Conservation (phyloP, 1,140 invertebrate species). For the Bombus pyrosoma region DNA sequence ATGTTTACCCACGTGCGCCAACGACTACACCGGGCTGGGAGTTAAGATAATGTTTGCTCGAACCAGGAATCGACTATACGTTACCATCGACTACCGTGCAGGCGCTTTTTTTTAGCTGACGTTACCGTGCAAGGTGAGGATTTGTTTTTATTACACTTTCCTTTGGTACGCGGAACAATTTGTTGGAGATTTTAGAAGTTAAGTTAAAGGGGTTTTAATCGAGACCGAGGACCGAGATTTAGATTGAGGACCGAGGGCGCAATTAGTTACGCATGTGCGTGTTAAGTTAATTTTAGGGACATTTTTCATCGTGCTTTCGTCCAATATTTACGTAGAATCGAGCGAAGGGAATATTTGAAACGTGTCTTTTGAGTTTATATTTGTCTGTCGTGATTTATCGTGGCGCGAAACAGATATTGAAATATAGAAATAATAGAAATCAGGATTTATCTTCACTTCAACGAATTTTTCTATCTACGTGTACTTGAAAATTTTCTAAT, state of each 20-base stretch:
- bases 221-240: too few relatives aligned
- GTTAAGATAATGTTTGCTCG: constrained; percentile 61
- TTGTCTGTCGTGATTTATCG: too few relatives aligned
- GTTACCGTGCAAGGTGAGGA: constrained; percentile 10
- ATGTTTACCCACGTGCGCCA: constrained; percentile 58
- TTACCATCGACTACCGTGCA: constrained; percentile 17
- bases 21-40: background rate
- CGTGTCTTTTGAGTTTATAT: background rate
- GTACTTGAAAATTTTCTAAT: too few relatives aligned
- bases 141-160: background rate
- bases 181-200: background rate
- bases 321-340: background rate
- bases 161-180: background rate
- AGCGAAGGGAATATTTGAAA: background rate
- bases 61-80: constrained; percentile 29
- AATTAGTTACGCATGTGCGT: background rate
- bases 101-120: constrained; percentile 1
- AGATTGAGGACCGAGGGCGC: background rate
- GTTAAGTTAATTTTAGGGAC: background rate
- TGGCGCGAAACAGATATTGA: too few relatives aligned
- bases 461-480: too few relatives aligned
- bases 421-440: too few relatives aligned
- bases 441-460: too few relatives aligned
- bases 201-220: background rate
- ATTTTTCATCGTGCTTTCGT: background rate